Evolutionary conservation across 2,888 invertebrate genomes (phyloP).

Genomic region (Charanyca ferruginea): DNA sequence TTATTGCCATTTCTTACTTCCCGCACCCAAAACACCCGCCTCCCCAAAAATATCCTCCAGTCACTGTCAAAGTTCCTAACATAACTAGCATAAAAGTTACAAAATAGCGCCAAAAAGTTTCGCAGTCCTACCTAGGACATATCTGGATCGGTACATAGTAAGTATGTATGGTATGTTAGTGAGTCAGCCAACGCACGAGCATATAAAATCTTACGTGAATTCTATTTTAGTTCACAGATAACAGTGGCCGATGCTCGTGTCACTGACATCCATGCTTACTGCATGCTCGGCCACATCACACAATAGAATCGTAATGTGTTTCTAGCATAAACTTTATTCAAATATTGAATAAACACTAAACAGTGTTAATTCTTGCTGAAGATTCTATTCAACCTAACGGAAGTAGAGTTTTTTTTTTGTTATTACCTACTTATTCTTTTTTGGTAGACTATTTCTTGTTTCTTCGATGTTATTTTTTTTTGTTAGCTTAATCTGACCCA

Average conservation of each 20-base stretch:
- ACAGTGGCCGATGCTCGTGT: constrained; percentile 63
- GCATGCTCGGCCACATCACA: constrained; percentile 35
- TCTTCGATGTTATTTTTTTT: background rate
- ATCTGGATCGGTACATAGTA: constrained; percentile 46
- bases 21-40: background rate
- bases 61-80: too few species aligned
- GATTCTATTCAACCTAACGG: too few species aligned
- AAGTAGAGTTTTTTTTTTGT: too few species aligned
- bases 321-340: constrained; percentile 43
- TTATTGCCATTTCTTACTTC: too few species aligned
- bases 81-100: background rate
- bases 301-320: constrained; percentile 55
- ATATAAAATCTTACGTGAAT: constrained; percentile 68
- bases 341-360: constrained; percentile 52
- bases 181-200: constrained; percentile 66
- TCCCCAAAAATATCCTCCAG: too few species aligned
- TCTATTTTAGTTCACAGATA: constrained; percentile 74
- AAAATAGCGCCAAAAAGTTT: background rate
- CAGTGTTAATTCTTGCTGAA: constrained; percentile 15
- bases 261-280: constrained; percentile 67
- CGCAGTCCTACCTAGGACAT: constrained; percentile 8
- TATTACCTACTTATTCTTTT: too few species aligned
- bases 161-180: constrained; percentile 45
- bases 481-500: too few species aligned
- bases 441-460: background rate